Evolutionary conservation across 2,797 vertebrate species (phyloP).

Genomic region (Tokudaia muenninki): DNA sequence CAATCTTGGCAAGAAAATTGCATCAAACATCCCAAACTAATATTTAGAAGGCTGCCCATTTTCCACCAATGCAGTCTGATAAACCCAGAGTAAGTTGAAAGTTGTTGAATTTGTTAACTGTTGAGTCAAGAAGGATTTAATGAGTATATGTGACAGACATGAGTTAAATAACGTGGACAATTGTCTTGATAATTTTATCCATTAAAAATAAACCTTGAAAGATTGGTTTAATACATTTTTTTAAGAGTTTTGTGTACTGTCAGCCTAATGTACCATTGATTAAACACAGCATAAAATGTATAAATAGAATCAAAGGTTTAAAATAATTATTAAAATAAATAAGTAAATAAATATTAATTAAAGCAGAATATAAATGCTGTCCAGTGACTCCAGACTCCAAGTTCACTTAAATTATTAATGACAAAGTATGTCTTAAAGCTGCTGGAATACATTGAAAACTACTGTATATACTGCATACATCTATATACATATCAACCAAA

Average conservation of each 20-base stretch:
- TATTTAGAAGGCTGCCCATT: neutral
- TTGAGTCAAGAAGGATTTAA: neutral
- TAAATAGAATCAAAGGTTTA: neutral
- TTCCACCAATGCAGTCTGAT: neutral
- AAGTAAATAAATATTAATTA: neutral
- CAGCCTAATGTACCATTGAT: neutral
- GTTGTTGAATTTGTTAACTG: neutral
- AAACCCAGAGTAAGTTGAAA: neutral
- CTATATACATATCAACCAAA: neutral
- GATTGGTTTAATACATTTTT: neutral
- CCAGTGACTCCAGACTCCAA: neutral
- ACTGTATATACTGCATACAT: constrained; percentile 3
- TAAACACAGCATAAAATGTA: neutral
- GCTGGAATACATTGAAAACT: constrained; percentile 51
- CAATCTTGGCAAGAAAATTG: neutral
- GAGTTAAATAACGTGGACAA: neutral
- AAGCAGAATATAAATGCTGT: neutral
- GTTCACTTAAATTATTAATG: neutral
- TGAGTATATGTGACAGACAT: neutral
- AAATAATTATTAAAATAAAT: constrained; percentile 20
- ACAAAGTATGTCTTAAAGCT: neutral
- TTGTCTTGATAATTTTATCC: neutral
- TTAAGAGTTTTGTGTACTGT: neutral
- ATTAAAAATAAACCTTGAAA: neutral
- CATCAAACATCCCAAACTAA: neutral